phyloP scores from a whole-genome alignment of 2,113 vertebrate species.

The Cervus canadensis region DNA sequence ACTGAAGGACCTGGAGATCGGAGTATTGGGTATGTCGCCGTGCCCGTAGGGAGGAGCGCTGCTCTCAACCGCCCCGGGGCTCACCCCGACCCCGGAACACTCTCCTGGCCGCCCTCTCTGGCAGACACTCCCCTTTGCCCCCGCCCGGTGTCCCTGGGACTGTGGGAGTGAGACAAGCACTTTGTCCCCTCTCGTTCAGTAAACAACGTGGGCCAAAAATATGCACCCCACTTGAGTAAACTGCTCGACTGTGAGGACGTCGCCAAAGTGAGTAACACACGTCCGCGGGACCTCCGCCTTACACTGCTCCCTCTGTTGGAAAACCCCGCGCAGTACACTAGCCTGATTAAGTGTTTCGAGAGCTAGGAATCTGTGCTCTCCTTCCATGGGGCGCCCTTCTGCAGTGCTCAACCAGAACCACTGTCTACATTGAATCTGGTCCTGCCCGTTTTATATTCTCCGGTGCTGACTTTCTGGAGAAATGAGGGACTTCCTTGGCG shows the following conservation, averaged over 20 bases:
- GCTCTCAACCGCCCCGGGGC: neutral
- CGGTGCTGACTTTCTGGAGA: neutral
- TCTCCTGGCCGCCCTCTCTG: neutral
- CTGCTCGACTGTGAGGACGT: neutral
- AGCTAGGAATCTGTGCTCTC: neutral
- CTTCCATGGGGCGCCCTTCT: neutral
- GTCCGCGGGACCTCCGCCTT: accelerated
- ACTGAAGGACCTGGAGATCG: slow-evolving; percentile 81
- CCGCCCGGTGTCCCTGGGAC: neutral
- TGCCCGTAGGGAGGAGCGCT: neutral
- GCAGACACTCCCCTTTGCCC: neutral
- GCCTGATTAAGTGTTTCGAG: neutral
- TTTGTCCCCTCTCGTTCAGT: neutral
- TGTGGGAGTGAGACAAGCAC: neutral
- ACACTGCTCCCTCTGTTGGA: neutral
- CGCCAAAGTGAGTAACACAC: neutral
- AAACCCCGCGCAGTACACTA: accelerated
- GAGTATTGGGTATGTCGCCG: slow-evolving; percentile 80
- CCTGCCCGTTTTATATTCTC: neutral
- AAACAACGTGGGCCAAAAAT: neutral
- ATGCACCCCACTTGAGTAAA: accelerated
- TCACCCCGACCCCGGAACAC: neutral
- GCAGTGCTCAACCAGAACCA: neutral
- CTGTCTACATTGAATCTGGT: neutral
- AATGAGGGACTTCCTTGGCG: neutral